These are phyloP conservation scores for Agonopterix heracliana DNA, from an alignment of 2,888 invertebrate genomes.

Conservation along the genomic window DNA sequence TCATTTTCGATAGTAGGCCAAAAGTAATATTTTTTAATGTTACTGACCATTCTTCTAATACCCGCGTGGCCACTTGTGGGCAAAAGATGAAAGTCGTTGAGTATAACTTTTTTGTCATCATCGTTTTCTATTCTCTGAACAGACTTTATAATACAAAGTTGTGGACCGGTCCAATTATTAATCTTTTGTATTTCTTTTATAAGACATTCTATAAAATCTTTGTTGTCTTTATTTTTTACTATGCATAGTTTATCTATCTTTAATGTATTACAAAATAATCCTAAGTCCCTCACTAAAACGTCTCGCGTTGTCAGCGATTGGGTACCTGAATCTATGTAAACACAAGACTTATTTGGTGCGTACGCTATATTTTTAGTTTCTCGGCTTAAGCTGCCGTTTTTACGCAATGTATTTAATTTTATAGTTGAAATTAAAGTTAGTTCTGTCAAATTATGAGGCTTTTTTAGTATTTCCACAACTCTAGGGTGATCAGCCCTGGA, in stretches of 20 bases:
- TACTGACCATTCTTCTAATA: conserved; percentile 11
- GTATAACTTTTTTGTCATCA: background rate
- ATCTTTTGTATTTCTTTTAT: too few relatives aligned
- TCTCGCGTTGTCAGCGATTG: conserved; percentile 10
- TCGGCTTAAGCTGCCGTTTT: background rate
- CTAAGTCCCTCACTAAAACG: conserved; percentile 11
- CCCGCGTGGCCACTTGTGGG: conserved; percentile 14
- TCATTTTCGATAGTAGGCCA: conserved; percentile 7
- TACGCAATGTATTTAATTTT: background rate
- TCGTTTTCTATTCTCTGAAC: background rate
- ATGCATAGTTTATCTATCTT: conserved; percentile 9
- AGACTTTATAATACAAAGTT: background rate
- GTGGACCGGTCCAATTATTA: background rate
- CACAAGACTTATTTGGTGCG: background rate
- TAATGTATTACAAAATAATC: conserved; percentile 8
- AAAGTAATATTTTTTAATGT: conserved; percentile 9
- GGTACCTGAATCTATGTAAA: conserved; percentile 7
- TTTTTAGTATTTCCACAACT: conserved; percentile 14
- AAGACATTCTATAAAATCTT: conserved; percentile 10
- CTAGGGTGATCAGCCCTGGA: conserved; percentile 16
- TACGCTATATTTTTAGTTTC: background rate
- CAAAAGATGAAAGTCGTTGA: conserved; percentile 9
- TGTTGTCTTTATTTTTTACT: conserved; percentile 12
- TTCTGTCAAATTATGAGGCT: conserved; percentile 4
- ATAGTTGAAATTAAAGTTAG: conserved; percentile 2